Evolutionary conservation across 2,113 vertebrate species (phyloP).

Genomic region (Serilophus lunatus): DNA sequence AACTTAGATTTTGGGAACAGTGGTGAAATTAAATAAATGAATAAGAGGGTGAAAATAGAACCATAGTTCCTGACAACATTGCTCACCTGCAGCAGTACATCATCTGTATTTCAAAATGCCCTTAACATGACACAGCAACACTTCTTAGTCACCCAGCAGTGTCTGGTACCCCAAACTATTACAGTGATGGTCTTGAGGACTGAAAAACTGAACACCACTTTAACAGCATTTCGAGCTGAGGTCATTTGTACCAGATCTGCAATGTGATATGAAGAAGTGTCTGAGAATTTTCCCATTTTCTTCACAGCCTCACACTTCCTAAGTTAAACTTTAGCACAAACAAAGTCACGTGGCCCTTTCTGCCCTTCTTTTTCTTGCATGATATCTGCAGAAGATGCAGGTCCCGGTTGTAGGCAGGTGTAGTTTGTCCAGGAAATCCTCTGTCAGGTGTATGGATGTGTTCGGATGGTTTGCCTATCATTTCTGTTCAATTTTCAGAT

Average conservation of each 20-base stretch:
- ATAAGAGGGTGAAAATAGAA: background rate
- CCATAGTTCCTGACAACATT: background rate
- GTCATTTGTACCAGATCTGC: background rate
- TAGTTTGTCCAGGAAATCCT: background rate
- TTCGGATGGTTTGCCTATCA: background rate
- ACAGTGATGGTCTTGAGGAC: background rate
- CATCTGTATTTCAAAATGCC: background rate
- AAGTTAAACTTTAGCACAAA: background rate
- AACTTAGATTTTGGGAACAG: background rate
- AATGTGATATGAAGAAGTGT: background rate
- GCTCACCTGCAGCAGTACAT: background rate
- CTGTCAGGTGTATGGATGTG: background rate
- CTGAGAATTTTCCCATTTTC: background rate
- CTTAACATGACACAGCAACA: background rate
- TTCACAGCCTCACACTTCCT: accelerated
- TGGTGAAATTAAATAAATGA: background rate
- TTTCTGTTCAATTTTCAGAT: background rate
- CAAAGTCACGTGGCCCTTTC: background rate
- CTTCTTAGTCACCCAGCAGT: background rate
- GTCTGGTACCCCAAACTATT: background rate
- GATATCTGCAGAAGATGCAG: background rate
- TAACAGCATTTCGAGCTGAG: background rate
- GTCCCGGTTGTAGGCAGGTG: background rate
- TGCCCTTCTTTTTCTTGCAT: background rate
- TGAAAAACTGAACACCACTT: background rate